Base-by-base conservation (phyloP, 2,113 vertebrate genomes). In the Prochilodus magdalenae region DNA sequence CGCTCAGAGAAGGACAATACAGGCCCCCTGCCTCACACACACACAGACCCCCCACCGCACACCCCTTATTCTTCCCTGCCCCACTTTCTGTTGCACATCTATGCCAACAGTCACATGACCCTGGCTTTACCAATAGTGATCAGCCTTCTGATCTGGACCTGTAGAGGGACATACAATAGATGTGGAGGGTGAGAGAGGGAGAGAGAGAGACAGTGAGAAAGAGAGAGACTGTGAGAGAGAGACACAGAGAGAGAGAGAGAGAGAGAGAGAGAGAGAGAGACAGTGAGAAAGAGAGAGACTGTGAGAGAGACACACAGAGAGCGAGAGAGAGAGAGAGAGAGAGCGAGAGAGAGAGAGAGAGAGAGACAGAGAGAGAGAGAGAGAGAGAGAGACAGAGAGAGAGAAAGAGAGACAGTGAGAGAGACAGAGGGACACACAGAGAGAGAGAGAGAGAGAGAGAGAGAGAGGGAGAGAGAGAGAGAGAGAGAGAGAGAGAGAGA, bases 21-120 rank as follows among this genome's bases (percentile, higher is more conserved):
- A 12, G 0, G 84, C 79, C 30, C 65, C 65, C 29, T 67, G 65
- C 29, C 77, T 67, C 73, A 81, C 60, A 81, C 55, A 79, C 80
- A 33, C 77, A 51, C 22, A 70, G 24, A 40, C 78, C 0, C 75
- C 36, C 63, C 24, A 36, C 63, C 73, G 44, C 81, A 84, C 79
- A 67, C 55, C 71, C 70, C 79, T 82, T 80, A 89, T 88, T 89
- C 86, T 84, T 86, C 84, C 82, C 79, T 84, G 85, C 90, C 87
- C 88, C 85, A 87, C 87, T 88, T 90, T 78, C 84, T 86, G 78
- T 33, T 55, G 57, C 81, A 66, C 15, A 4, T 20, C 67, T 62
- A 80, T 80, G 77, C 85, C 70, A 80, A 73, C 24, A 57, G 67
- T 85, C 87, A 88, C 84, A 33, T 89, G 90, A 87, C 90, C 44